These are phyloP conservation scores for Cardinalis cardinalis DNA, from an alignment of 2,113 vertebrate species.

Conservation along the genomic window DNA sequence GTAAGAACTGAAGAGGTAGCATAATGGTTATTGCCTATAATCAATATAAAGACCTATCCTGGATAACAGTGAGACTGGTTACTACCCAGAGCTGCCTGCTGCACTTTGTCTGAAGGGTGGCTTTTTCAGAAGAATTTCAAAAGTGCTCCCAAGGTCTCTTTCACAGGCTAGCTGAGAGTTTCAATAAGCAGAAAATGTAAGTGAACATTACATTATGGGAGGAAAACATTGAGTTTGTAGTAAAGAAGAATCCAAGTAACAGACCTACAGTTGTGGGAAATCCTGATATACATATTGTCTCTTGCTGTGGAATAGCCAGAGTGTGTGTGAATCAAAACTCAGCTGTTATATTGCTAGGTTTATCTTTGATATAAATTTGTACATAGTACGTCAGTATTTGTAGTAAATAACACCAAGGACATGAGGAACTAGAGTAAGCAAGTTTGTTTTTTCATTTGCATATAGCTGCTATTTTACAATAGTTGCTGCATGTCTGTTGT, in stretches of 20 bases:
- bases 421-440: background rate
- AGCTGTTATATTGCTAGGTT: background rate
- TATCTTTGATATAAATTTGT: background rate
- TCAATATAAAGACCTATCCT: background rate
- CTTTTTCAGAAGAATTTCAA: background rate
- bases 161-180: background rate
- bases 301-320: background rate
- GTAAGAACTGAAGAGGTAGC: background rate
- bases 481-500: background rate
- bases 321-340: background rate
- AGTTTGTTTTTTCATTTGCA: background rate
- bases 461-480: background rate
- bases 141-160: background rate
- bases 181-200: background rate
- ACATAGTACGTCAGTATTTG: background rate
- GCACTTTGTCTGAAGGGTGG: background rate
- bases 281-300: background rate
- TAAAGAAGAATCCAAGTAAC: background rate
- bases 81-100: background rate
- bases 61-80: background rate
- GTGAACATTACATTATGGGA: background rate
- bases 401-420: background rate
- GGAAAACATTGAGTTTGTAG: accelerated
- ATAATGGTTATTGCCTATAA: background rate
- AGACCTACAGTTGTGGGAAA: background rate